Evolutionary conservation across 2,113 vertebrate genomes (phyloP).

Genomic region (Rhinogobius similis): DNA sequence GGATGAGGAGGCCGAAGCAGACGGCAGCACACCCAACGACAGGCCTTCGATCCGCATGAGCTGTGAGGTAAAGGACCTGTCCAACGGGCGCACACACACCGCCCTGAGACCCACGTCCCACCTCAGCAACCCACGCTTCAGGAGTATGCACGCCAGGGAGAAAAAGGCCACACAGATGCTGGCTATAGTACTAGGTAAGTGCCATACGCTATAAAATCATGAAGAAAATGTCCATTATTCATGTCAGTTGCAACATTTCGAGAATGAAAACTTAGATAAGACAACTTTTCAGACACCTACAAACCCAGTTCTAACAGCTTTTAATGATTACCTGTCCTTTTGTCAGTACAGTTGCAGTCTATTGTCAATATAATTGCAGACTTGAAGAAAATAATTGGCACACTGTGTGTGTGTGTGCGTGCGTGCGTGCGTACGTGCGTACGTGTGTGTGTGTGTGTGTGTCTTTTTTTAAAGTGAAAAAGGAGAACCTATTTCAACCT

Average conservation of each 20-base stretch:
- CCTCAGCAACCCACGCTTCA: slow-evolving; percentile 68
- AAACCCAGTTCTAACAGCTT: not conserved
- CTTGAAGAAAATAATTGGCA: not conserved
- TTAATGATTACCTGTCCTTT: not conserved
- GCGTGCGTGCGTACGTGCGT: no score
- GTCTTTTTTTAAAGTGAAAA: not conserved
- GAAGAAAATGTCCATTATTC: no score
- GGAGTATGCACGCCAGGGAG: slow-evolving; percentile 85
- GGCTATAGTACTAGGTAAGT: slow-evolving; percentile 92
- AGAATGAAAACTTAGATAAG: no score
- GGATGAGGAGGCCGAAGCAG: slow-evolving; percentile 32
- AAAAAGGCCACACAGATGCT: slow-evolving; percentile 96
- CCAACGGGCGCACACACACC: slow-evolving; percentile 81
- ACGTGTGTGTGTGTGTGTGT: not conserved
- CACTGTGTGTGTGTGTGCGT: not conserved
- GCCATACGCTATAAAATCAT: no score
- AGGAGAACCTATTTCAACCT: not conserved
- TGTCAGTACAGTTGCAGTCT: not conserved
- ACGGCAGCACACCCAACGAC: slow-evolving; percentile 36
- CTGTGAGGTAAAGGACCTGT: slow-evolving; percentile 84
- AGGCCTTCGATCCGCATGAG: slow-evolving; percentile 59
- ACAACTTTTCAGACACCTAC: not conserved
- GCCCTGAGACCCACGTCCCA: slow-evolving; percentile 73
- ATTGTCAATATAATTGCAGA: not conserved
- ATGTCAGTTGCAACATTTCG: no score